Percentiles rank a stretch among this genome's conserved stretches.
phyloP scores from a whole-genome alignment of 1,140 invertebrate species.

The Paraescarpia echinospica region DNA sequence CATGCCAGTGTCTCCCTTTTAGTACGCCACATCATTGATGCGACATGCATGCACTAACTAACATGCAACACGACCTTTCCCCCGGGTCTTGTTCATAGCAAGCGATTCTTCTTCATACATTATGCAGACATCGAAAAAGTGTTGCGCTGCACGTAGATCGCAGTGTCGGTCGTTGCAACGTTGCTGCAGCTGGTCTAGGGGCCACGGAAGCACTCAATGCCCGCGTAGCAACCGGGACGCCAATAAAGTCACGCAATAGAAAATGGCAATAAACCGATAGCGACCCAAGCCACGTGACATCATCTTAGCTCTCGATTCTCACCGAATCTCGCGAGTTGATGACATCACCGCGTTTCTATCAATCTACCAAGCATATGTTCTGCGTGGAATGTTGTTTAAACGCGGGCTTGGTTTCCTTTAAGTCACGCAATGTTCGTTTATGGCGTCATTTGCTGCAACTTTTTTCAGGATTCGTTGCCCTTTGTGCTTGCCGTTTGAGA shows the following conservation, averaged over 20 bases:
- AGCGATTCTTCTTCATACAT: not conserved
- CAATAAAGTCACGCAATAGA: not conserved
- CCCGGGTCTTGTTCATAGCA: not conserved
- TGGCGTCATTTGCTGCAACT: not conserved
- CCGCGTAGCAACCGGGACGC: not conserved
- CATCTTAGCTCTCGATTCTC: not conserved
- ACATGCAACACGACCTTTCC: not conserved
- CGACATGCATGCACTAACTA: not conserved
- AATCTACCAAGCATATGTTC: not conserved
- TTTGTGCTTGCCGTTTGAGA: not conserved
- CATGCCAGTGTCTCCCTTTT: not conserved
- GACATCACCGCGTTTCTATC: not conserved
- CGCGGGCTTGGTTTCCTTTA: not conserved
- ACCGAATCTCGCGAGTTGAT: not conserved
- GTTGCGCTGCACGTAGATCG: not conserved
- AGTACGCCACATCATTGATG: not conserved
- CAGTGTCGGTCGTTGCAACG: not conserved
- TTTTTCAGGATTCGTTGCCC: not conserved
- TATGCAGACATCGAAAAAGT: not conserved
- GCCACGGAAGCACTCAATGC: not conserved
- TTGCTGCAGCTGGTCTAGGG: not conserved
- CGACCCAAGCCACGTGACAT: not conserved
- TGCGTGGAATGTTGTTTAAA: not conserved
- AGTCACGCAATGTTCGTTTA: not conserved
- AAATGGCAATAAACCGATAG: not conserved